Evolutionary conservation across 2,113 vertebrate species (phyloP).

Genomic region (Rhagologus leucostigma): DNA sequence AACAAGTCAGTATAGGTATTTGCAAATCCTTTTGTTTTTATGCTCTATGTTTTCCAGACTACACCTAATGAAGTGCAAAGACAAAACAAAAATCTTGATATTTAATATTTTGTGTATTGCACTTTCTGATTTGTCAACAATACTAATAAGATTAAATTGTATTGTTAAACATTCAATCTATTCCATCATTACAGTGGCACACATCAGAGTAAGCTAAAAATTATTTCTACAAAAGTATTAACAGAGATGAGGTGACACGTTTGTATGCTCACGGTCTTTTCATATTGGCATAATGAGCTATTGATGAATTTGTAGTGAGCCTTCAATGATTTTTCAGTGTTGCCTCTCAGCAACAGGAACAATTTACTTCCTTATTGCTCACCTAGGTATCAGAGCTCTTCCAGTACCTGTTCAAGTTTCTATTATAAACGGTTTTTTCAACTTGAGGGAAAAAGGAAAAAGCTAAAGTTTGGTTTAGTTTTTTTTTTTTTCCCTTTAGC

Average conservation of each 20-base stretch:
- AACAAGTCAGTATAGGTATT: not conserved
- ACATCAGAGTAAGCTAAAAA: not conserved
- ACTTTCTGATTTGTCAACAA: not conserved
- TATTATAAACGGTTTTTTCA: not conserved
- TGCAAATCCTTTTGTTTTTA: not conserved
- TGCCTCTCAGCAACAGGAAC: not conserved
- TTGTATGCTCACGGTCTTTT: not conserved
- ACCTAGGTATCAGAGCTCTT: not conserved
- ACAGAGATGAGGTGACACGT: not conserved
- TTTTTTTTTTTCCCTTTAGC: not conserved
- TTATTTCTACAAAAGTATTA: not conserved
- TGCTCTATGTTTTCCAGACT: not conserved
- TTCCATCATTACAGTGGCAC: not conserved
- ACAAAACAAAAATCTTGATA: not conserved
- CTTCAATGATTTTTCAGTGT: not conserved
- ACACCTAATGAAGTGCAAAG: not conserved
- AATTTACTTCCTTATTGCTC: not conserved
- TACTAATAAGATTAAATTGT: not conserved
- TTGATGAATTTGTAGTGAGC: not conserved
- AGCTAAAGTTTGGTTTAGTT: not conserved
- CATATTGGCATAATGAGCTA: not conserved
- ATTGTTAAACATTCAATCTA: not conserved
- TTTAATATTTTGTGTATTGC: not conserved
- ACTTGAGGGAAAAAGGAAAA: not conserved
- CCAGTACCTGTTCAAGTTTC: not conserved